Evolutionary conservation across 2,113 vertebrate genomes (phyloP).

Genomic region (Aspidoscelis tigris): DNA sequence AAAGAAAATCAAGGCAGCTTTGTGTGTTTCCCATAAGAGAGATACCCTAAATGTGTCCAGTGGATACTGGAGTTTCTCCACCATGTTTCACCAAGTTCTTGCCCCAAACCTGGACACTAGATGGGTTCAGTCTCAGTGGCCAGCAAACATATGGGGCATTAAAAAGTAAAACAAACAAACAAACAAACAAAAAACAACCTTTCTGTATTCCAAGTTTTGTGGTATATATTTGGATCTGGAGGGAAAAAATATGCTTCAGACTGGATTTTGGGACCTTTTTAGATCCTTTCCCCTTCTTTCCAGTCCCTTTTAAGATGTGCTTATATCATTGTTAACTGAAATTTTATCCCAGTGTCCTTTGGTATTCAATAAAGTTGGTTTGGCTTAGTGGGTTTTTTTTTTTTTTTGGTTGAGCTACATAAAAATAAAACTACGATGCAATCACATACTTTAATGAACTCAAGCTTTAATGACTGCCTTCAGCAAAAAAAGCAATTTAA

Average conservation of each 20-base stretch:
- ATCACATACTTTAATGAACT: conserved; percentile 61
- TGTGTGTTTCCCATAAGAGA: too few relatives aligned
- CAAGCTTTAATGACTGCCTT: conserved; percentile 52
- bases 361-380: conserved; percentile 16
- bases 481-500: conserved; percentile 58
- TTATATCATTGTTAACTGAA: conserved; percentile 46
- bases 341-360: conserved; percentile 30
- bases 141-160: too few relatives aligned
- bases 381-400: too few relatives aligned
- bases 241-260: background rate
- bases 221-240: conserved; percentile 3
- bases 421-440: conserved; percentile 53
- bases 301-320: conserved; percentile 24
- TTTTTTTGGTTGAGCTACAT: conserved; percentile 10
- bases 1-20: too few relatives aligned
- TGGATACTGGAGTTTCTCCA: too few relatives aligned
- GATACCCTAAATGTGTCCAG: too few relatives aligned
- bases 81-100: too few relatives aligned
- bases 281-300: background rate
- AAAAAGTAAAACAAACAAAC: too few relatives aligned
- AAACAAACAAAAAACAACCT: background rate
- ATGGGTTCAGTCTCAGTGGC: too few relatives aligned
- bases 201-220: background rate
- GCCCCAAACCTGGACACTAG: too few relatives aligned
- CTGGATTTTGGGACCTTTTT: background rate